Evolutionary conservation across 2,113 vertebrate genomes (phyloP).

Genomic region (Coturnix japonica): DNA sequence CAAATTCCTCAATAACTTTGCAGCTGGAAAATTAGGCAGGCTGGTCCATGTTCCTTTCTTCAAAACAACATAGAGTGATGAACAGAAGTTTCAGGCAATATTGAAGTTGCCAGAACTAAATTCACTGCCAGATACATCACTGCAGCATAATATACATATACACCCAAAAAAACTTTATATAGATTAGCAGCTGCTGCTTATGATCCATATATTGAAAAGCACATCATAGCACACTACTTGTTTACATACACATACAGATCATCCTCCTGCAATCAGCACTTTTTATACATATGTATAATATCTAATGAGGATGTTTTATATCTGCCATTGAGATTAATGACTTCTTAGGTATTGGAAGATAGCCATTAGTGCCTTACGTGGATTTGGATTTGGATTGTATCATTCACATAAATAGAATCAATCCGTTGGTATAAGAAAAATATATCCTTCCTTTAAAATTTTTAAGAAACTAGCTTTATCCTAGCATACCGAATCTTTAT

Average conservation of each 20-base stretch:
- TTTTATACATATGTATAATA: neutral
- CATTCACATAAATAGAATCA: neutral
- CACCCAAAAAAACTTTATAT: neutral
- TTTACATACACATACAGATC: neutral
- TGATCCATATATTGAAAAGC: neutral
- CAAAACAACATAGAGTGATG: fast-evolving
- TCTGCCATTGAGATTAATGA: neutral
- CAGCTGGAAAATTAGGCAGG: neutral
- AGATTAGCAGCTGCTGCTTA: neutral
- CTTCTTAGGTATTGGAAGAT: neutral
- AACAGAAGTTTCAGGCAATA: neutral
- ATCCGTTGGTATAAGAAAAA: neutral
- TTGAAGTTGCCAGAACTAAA: neutral
- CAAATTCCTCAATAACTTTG: neutral
- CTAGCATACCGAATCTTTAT: neutral
- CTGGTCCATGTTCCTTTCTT: neutral
- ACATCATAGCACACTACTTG: neutral
- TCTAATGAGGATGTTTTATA: neutral
- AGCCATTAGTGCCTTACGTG: neutral
- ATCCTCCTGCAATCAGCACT: neutral
- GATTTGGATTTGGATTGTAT: neutral
- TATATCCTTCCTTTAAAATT: neutral
- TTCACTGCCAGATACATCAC: neutral
- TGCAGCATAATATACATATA: neutral
- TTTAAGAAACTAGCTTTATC: neutral